Percentiles rank a stretch among this genome's conserved stretches.
These are phyloP conservation scores for Drosophila subquinaria DNA, from an alignment of 2,888 invertebrate genomes.

Conservation along the genomic window DNA sequence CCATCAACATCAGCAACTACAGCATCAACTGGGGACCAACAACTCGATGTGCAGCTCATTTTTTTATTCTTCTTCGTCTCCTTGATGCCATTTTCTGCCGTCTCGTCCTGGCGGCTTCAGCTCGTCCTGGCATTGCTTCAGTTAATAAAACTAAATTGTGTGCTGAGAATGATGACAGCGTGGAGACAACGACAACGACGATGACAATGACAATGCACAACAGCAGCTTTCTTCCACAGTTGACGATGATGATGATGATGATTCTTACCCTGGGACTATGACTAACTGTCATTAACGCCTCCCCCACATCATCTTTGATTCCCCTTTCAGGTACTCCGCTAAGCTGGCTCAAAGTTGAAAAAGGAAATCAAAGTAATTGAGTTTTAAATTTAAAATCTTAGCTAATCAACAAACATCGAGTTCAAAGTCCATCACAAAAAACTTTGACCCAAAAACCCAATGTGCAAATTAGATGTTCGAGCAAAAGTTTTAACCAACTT, in stretches of 20 bases:
- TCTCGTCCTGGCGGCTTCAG: conserved; percentile 10
- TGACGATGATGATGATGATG: conserved; percentile 4
- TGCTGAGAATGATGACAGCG: conserved; percentile 68
- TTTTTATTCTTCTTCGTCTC: conserved; percentile 19
- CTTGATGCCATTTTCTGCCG: conserved; percentile 39
- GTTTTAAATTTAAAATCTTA: conserved; percentile 16
- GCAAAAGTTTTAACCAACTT: conserved; percentile 14
- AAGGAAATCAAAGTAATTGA: conserved; percentile 41
- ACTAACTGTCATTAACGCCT: background rate
- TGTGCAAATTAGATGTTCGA: conserved; percentile 34
- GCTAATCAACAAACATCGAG: conserved; percentile 4
- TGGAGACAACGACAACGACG: conserved; percentile 41
- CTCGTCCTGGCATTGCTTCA: conserved; percentile 28
- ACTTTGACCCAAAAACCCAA: conserved; percentile 16
- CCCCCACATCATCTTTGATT: background rate
- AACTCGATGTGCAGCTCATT: conserved; percentile 60
- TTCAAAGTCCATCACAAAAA: conserved; percentile 12
- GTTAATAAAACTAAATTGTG: conserved; percentile 80
- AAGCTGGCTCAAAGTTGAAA: conserved; percentile 12
- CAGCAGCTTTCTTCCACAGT: conserved; percentile 2
- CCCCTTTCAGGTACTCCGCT: conserved; percentile 12
- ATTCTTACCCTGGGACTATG: background rate
- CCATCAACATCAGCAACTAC: conserved; percentile 45
- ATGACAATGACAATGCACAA: conserved; percentile 13
- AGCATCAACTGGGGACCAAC: conserved; percentile 34